A percentile compares a stretch with the other conserved stretches of the same genome.
These are phyloP conservation scores for Clupea harengus DNA, from an alignment of 2,113 vertebrate species.

Conservation along the genomic window DNA sequence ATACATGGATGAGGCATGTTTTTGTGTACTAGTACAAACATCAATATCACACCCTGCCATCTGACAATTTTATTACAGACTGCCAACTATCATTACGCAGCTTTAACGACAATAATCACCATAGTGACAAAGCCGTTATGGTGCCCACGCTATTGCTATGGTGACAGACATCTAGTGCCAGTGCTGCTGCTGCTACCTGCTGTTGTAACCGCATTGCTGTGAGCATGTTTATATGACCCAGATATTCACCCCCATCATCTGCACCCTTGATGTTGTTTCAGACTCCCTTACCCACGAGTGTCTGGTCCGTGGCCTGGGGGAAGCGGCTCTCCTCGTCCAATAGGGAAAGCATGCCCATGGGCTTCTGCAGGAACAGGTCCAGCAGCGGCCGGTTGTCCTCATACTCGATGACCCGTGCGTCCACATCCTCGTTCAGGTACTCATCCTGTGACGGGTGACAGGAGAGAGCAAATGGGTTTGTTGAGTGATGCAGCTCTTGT, in stretches of 20 bases:
- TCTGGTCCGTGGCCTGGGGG: conserved; percentile 93
- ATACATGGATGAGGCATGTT: neutral
- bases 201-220: neutral
- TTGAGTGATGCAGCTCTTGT: neutral
- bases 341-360: conserved; percentile 91
- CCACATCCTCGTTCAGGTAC: conserved; percentile 93
- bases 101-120: conserved; percentile 1
- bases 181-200: neutral
- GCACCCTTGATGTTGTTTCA: neutral
- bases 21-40: neutral
- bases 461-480: neutral
- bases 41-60: neutral
- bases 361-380: conserved; percentile 95
- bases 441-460: conserved; percentile 77
- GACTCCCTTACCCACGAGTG: conserved; percentile 85
- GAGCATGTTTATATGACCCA: neutral
- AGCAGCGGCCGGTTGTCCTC: conserved; percentile 93
- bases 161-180: neutral
- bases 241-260: neutral
- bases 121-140: conserved; percentile 3
- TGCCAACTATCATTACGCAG: neutral
- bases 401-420: conserved; percentile 91
- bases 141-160: neutral
- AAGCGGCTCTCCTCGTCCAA: conserved; percentile 96
- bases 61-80: neutral